A percentile compares a stretch with the other conserved stretches of the same genome.
phyloP scores from a whole-genome alignment of 2,113 vertebrate species.

The Acanthisitta chloris region DNA sequence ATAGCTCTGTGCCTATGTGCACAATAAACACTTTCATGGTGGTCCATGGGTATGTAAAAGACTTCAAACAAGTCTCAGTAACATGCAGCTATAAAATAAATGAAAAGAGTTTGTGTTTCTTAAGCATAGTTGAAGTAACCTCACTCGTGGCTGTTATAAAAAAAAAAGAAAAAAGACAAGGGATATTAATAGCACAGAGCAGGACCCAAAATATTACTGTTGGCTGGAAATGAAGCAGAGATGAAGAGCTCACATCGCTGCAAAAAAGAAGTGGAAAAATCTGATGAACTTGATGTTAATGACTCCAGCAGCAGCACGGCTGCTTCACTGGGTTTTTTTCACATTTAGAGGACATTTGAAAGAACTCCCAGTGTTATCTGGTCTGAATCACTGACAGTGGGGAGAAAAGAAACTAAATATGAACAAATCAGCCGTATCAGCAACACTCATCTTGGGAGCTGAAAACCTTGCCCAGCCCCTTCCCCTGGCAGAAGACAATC shows the following conservation, averaged over 20 bases:
- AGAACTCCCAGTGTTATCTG: neutral
- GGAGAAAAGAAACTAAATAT: neutral
- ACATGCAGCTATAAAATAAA: neutral
- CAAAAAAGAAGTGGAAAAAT: neutral
- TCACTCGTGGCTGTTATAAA: neutral
- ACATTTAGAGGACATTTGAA: neutral
- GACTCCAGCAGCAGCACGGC: neutral
- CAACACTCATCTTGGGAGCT: neutral
- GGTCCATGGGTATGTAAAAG: neutral
- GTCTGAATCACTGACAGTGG: neutral
- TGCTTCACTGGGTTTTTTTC: neutral
- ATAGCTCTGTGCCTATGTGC: neutral
- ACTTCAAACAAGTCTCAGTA: neutral
- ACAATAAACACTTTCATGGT: neutral
- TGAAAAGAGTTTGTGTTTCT: neutral
- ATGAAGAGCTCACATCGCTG: neutral
- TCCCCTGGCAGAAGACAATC: neutral
- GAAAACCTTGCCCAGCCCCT: slow-evolving; percentile 32
- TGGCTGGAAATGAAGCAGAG: neutral
- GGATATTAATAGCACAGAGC: neutral
- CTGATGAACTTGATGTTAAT: neutral
- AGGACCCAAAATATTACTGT: neutral
- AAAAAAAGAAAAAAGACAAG: neutral
- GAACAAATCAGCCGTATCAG: neutral
- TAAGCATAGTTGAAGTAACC: neutral